Evolutionary conservation across 2,888 invertebrate genomes (phyloP), one percentile per base, ranked within the genome.

Genomic region (Agrotis segetum): DNA sequence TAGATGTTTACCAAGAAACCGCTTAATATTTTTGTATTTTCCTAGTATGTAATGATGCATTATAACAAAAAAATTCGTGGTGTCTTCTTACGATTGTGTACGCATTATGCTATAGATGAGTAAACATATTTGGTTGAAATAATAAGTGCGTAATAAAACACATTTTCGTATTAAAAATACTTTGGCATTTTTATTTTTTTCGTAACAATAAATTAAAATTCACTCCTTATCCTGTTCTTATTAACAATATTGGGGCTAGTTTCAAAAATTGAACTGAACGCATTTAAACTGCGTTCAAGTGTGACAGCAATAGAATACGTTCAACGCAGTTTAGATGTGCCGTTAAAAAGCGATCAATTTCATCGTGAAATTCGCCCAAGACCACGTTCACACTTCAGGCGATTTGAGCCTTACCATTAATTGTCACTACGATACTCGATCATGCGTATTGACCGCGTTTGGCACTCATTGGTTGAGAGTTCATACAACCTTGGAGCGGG

Each of bases 141-240:
- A 95, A 96, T 96, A 96, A 96, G 95, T 96, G 95, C 96, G 95
- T 96, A 96, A 96, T 96, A 96, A 96, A 96, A 96, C 95, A 96
- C 93, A 93, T 94, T 95, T 96, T 96, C 94, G 92, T 95, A 95
- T 91, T 91, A 89, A 81, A 75, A 79, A 82, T 85, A 79, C 80
- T 78, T 85, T 89, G 89, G 88, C 87, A 89, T 90, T 88, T 87
- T 81, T 83, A 83, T 80, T 78, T 76, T 55, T 17, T 6, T 63
- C 34, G n/a, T 74, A 78, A 80, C 60, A 70, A 71, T 68, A 19
- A 61, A 50, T 70, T 66, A 66, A 53, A 64, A 56, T 50, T 50
- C 40, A 47, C 34, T 24, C 9, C 9, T 2, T 58, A 29, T 21
- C 16, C 19, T 46, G 11, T 66, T 53, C 46, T 17, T 66, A 47